phyloP scores from a whole-genome alignment of 2,888 invertebrate genomes.

The Leptarthrus brevirostris region DNA sequence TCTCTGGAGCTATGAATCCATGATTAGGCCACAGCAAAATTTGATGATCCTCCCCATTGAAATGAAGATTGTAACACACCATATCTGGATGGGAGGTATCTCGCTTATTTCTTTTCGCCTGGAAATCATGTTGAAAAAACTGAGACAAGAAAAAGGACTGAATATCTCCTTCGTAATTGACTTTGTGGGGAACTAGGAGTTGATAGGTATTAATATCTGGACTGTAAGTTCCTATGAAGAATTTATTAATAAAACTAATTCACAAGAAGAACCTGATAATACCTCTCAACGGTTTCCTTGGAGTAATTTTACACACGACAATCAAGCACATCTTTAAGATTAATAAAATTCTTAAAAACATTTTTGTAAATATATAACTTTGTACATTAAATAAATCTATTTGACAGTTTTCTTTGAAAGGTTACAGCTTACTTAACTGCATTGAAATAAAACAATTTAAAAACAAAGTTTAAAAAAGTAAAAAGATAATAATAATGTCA shows the following conservation, averaged over 20 bases:
- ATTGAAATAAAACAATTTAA: neutral
- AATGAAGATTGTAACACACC: slow-evolving; percentile 62
- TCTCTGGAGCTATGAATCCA: slow-evolving; percentile 67
- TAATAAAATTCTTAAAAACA: slow-evolving; percentile 8
- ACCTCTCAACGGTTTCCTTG: slow-evolving; percentile 11
- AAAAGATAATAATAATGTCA: too few species aligned
- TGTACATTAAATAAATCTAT: neutral
- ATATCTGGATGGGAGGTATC: slow-evolving; percentile 56
- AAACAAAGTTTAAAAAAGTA: too few species aligned
- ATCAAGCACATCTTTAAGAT: neutral
- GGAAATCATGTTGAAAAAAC: slow-evolving; percentile 64
- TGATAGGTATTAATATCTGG: slow-evolving; percentile 67
- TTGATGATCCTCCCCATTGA: slow-evolving; percentile 64
- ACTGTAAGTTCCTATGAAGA: slow-evolving; percentile 67
- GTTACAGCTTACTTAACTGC: neutral
- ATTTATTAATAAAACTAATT: too few species aligned
- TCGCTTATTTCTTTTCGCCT: slow-evolving; percentile 49
- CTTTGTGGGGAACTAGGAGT: slow-evolving; percentile 68
- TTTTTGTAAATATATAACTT: neutral
- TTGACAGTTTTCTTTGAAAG: neutral
- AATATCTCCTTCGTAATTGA: slow-evolving; percentile 66
- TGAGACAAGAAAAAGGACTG: slow-evolving; percentile 67
- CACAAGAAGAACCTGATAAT: neutral
- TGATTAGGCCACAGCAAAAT: slow-evolving; percentile 69
- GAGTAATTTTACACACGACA: neutral